Evolutionary conservation across 2,113 vertebrate species (phyloP).

Genomic region (Cyprinodon brontotheroides): DNA sequence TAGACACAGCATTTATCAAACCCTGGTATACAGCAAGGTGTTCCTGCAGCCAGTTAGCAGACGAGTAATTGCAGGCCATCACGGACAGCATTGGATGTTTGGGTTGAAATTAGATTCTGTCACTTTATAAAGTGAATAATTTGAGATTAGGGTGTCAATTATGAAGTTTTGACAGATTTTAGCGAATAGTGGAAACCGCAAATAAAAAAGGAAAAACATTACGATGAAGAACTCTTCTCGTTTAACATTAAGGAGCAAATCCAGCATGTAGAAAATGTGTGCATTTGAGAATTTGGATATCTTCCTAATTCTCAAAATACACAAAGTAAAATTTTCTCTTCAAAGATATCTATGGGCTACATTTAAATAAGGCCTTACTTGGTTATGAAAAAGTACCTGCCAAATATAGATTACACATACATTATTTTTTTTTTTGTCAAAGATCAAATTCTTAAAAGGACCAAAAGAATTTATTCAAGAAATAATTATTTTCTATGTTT

Average conservation of each 20-base stretch:
- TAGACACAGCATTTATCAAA: conserved; percentile 40
- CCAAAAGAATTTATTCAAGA: too few relatives aligned
- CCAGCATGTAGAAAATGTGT: background rate
- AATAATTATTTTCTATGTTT: too few relatives aligned
- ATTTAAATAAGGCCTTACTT: background rate
- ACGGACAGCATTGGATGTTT: conserved; percentile 1
- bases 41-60: conserved; percentile 17
- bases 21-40: conserved; percentile 3
- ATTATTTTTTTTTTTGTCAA: too few relatives aligned
- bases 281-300: background rate
- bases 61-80: background rate
- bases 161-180: conserved; percentile 2
- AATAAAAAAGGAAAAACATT: background rate
- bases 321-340: background rate
- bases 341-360: background rate
- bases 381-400: background rate
- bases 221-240: background rate
- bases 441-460: background rate
- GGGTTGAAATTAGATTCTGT: conserved; percentile 13
- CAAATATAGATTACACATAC: too few relatives aligned
- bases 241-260: background rate
- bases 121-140: conserved; percentile 21
- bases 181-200: background rate
- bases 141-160: background rate
- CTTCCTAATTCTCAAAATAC: background rate